These are phyloP conservation scores for Megaleporinus macrocephalus DNA, from an alignment of 2,113 vertebrate genomes.

Conservation along the genomic window DNA sequence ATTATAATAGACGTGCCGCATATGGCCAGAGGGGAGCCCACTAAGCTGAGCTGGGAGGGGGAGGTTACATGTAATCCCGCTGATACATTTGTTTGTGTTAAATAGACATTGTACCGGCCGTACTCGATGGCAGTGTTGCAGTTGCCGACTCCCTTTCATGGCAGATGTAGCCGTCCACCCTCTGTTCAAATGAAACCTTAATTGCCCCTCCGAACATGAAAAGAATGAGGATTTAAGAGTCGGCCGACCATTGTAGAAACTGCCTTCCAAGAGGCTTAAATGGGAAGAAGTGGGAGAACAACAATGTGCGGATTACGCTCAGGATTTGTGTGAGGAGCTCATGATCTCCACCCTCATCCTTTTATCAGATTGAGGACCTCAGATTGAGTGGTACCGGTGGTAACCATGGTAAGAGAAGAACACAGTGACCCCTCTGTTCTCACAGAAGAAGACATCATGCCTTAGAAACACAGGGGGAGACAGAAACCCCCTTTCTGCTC, in stretches of 20 bases:
- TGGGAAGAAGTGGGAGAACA: constrained; percentile 71
- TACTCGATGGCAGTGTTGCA: neutral
- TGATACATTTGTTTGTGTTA: constrained; percentile 10
- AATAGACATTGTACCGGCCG: neutral
- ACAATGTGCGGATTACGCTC: constrained; percentile 76
- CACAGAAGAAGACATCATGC: neutral
- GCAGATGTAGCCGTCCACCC: neutral
- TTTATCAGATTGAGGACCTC: constrained; percentile 71
- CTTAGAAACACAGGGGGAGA: neutral
- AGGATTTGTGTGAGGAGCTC: constrained; percentile 78
- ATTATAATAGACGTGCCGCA: constrained; percentile 63
- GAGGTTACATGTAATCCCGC: neutral
- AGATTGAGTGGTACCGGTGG: constrained; percentile 63
- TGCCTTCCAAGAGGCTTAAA: constrained; percentile 59
- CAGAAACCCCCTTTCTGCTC: neutral
- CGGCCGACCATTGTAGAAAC: constrained; percentile 11
- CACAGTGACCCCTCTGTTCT: constrained; percentile 12
- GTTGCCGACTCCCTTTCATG: constrained; percentile 41
- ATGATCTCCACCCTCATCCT: constrained; percentile 76
- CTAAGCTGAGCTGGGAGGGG: constrained; percentile 52
- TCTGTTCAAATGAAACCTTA: constrained; percentile 2
- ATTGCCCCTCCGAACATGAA: constrained; percentile 21
- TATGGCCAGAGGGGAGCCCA: constrained; percentile 63
- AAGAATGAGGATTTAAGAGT: constrained; percentile 11
- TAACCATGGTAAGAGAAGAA: constrained; percentile 50